These are phyloP conservation scores for Ptiloglossa arizonensis DNA, from an alignment of 1,140 invertebrate species.

Conservation along the genomic window DNA sequence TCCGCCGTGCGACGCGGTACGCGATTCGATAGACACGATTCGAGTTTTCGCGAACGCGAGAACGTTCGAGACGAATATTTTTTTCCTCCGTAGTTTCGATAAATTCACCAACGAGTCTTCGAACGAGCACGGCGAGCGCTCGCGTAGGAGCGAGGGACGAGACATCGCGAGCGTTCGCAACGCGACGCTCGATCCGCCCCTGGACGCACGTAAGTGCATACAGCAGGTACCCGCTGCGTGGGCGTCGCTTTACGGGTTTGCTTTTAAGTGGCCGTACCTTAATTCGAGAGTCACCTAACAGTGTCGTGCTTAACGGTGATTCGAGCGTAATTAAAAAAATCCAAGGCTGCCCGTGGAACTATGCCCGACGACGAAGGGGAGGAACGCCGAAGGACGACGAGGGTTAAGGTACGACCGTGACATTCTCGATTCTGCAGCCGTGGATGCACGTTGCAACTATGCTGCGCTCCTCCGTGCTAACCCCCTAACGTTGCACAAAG, in stretches of 20 bases:
- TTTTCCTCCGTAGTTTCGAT: too few species aligned
- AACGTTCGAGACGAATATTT: too few species aligned
- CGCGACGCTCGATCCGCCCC: constrained; percentile 48
- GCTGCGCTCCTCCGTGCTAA: constrained; percentile 30
- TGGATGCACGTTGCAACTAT: constrained; percentile 53
- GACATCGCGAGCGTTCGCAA: background rate
- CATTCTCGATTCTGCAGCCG: constrained; percentile 59
- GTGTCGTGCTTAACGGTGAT: constrained; percentile 66
- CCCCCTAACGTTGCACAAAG: constrained; percentile 13
- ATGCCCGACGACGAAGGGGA: constrained; percentile 34
- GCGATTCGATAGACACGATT: too few species aligned
- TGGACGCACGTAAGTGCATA: constrained; percentile 50
- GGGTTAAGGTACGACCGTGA: constrained; percentile 67
- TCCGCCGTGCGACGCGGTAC: too few species aligned
- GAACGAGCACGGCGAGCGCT: too few species aligned
- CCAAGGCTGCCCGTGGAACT: constrained; percentile 50
- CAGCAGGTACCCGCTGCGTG: constrained; percentile 62
- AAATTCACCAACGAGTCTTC: too few species aligned
- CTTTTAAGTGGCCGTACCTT: constrained; percentile 67
- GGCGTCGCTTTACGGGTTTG: constrained; percentile 71
- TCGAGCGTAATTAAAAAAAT: constrained; percentile 70
- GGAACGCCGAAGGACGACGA: constrained; percentile 58
- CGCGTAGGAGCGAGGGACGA: background rate
- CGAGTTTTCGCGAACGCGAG: too few species aligned
- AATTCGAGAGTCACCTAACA: constrained; percentile 57